Percentiles rank a stretch among this genome's conserved stretches.
These are phyloP conservation scores for Crocodylus rhombifer DNA, from an alignment of 2,797 vertebrate genomes.

Conservation along the genomic window DNA sequence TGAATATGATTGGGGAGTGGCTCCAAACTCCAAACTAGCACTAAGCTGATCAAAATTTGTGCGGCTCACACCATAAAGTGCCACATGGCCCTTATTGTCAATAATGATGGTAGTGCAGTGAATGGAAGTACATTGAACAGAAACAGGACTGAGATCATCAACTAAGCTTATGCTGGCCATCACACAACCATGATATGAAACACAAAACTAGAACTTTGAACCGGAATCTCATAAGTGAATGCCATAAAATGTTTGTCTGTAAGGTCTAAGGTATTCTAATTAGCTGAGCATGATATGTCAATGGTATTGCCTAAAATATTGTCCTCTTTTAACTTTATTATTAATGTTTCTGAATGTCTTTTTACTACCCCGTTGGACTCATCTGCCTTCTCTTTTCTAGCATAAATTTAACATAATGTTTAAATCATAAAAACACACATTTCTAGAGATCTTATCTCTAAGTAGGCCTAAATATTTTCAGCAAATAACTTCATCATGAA, in stretches of 20 bases:
- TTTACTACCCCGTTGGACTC: neutral
- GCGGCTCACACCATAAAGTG: too few species aligned
- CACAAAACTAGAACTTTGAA: neutral
- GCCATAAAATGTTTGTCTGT: neutral
- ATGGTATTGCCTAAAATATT: neutral
- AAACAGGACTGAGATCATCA: neutral
- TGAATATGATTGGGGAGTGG: too few species aligned
- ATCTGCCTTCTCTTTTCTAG: neutral
- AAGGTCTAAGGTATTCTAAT: conserved; percentile 2
- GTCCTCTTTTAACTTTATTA: neutral
- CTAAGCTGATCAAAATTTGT: too few species aligned
- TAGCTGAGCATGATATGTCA: neutral
- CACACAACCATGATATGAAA: neutral
- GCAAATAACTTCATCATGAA: conserved; percentile 4
- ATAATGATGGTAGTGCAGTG: neutral
- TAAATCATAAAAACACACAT: conserved; percentile 1
- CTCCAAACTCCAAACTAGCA: too few species aligned
- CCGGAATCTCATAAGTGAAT: neutral
- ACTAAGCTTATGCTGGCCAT: neutral
- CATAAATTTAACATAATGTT: conserved; percentile 25
- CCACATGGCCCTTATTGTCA: too few species aligned
- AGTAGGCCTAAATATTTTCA: conserved; percentile 25
- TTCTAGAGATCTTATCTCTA: conserved; percentile 20
- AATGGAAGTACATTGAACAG: neutral
- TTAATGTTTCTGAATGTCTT: neutral